Base-by-base conservation (phyloP, 1,140 invertebrate species). In the Euwallacea fornicatus region DNA sequence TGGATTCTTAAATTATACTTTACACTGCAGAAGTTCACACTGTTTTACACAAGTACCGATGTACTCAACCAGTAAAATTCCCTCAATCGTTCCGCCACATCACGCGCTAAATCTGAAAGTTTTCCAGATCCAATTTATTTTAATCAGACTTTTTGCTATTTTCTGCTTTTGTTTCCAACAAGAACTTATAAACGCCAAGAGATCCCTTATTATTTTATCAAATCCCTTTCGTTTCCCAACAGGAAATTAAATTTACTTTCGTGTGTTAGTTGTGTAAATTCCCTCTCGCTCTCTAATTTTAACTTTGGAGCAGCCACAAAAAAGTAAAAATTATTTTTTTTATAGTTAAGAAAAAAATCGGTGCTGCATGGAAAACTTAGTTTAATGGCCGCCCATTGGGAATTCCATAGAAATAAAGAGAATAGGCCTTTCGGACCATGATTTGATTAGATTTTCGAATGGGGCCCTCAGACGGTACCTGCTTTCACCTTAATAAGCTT, bases 401-500 rank as follows among this genome's bases (percentile, higher is more conserved):
- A 63, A 63, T 7, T 44, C 10, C 13, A 47, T 47, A 7, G 11
- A 11, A 63, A 46, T 63, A 50, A 63, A 63, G 61, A 63, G 61
- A 16, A 47, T 50, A 41, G 46, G 16, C 61, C 44, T 41, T 46
- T 63, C 7, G 21, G 13, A 50, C 11, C 11, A 54, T 65, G 50
- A 65, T 65, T 65, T 65, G 63, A 65, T 65, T 65, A 65, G 46
- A 65, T 50, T 65, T 54, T 42, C 41, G 15, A 10, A 53, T 65
- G 54, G 42, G 41, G 33, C 15, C 47, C 61, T 16, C 44, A 54
- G 41, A 65, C 44, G 43, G 43, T 61, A 65, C 63, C 63, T 53
- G 63, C 46, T 65, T 65, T 65, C 54, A 65, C 63, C 63, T 65
- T 65, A 65, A 65, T 65, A 65, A 65, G 63, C 46, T 65, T 65